phyloP scores from a whole-genome alignment of 2,113 vertebrate species.

The Nibea albiflora region DNA sequence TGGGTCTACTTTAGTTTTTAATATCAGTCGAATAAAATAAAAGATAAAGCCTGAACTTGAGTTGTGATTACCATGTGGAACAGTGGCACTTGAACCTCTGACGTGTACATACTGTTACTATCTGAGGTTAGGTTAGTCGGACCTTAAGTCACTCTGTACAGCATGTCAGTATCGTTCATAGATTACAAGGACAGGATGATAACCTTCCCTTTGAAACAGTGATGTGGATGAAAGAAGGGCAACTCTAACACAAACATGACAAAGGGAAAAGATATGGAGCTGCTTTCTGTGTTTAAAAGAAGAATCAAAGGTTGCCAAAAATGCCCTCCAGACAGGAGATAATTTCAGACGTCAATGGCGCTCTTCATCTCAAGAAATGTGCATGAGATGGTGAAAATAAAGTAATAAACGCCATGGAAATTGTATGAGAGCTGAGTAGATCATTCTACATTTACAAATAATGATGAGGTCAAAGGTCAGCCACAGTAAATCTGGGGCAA shows the following conservation, averaged over 20 bases:
- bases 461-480: slow-evolving; percentile 35
- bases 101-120: neutral
- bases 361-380: neutral
- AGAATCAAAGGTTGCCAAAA: neutral
- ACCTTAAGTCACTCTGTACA: slow-evolving; percentile 2
- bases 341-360: neutral
- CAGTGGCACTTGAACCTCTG: neutral
- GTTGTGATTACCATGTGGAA: neutral
- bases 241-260: neutral
- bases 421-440: no score
- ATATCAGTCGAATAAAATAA: neutral
- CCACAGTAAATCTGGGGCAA: neutral
- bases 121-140: slow-evolving; percentile 11
- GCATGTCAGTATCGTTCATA: slow-evolving; percentile 4
- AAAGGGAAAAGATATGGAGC: neutral
- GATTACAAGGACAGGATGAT: slow-evolving; percentile 7
- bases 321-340: neutral
- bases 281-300: neutral
- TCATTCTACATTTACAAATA: neutral
- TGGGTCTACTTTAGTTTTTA: neutral
- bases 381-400: neutral
- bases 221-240: neutral
- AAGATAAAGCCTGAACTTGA: neutral
- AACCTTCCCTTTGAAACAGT: neutral
- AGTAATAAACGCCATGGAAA: no score